Evolutionary conservation across 2,797 vertebrate genomes (phyloP).

Genomic region (Florisuga fusca): DNA sequence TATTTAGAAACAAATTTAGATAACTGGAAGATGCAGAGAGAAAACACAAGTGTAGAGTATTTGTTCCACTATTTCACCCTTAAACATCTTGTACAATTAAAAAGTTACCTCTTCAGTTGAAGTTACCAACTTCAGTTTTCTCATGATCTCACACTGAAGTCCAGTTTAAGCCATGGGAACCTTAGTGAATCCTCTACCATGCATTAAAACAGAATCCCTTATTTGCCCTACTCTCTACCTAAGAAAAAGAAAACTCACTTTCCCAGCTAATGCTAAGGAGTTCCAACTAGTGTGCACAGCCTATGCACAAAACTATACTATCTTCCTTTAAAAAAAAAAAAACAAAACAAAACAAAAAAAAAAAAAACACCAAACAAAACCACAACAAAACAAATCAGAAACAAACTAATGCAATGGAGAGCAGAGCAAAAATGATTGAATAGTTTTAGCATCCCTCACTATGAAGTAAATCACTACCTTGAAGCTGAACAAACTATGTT

Average conservation of each 20-base stretch:
- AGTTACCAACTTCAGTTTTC: neutral
- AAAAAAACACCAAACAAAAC: neutral
- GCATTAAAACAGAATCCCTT: neutral
- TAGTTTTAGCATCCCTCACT: neutral
- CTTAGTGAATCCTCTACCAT: neutral
- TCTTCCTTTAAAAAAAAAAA: neutral
- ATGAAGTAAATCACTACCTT: neutral
- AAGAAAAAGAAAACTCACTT: neutral
- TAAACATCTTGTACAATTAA: neutral
- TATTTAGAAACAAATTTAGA: neutral
- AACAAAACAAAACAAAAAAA: no score
- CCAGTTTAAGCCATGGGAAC: neutral
- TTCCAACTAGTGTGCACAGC: neutral
- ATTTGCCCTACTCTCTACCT: neutral
- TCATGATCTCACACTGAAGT: neutral
- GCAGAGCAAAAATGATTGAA: neutral
- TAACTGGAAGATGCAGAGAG: neutral
- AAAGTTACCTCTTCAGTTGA: neutral
- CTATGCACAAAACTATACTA: neutral
- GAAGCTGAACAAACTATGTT: neutral
- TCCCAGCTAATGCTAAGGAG: neutral
- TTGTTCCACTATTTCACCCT: neutral
- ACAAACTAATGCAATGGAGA: neutral
- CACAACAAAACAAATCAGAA: neutral
- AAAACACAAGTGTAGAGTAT: neutral